Percentiles rank a stretch among this genome's conserved stretches.
phyloP scores from a whole-genome alignment of 2,888 invertebrate species.

The Desoria tigrina region DNA sequence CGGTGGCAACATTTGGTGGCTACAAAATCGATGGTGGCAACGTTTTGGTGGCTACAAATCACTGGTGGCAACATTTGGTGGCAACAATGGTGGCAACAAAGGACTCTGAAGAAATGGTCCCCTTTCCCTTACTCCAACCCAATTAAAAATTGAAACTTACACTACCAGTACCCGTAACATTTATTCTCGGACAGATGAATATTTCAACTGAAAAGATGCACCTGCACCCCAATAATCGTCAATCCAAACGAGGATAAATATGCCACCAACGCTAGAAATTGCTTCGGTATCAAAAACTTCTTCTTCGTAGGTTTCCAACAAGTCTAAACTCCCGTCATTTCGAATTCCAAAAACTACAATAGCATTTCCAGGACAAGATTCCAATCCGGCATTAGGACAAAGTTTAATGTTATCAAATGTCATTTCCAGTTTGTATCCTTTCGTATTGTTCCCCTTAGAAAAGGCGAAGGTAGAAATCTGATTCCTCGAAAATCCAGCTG shows the following conservation, averaged over 20 bases:
- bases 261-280: conserved; percentile 4
- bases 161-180: no score
- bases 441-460: conserved; percentile 29
- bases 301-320: neutral
- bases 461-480: conserved; percentile 34
- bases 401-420: conserved; percentile 16
- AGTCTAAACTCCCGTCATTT: conserved; percentile 20
- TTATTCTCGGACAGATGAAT: conserved; percentile 28
- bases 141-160: no score
- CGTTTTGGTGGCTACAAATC: no score
- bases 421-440: conserved; percentile 30
- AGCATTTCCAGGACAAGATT: neutral
- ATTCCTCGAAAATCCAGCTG: conserved; percentile 17
- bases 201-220: conserved; percentile 28
- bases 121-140: no score
- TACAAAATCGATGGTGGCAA: no score
- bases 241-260: conserved; percentile 33
- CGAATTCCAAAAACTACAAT: conserved; percentile 18
- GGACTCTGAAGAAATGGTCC: no score
- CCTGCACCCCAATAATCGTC: conserved; percentile 21
- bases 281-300: neutral
- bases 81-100: no score
- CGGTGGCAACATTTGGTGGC: no score
- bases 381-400: neutral
- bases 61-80: no score